Conservation (phyloP, 2,888 invertebrate species). For the Alitta virens region DNA sequence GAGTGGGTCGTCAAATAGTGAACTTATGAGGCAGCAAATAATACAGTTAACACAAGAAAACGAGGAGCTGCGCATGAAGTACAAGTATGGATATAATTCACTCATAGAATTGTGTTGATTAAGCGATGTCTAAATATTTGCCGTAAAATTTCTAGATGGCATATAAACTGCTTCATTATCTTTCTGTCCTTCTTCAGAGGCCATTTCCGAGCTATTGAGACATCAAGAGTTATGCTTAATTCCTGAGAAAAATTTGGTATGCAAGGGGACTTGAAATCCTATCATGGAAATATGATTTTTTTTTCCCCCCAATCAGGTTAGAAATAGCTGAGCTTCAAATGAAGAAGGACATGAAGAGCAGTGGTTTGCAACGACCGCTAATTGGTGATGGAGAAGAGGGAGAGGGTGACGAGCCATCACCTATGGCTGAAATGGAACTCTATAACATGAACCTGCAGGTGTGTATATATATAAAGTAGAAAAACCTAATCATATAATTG, state of each 20-base stretch:
- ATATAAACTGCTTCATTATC: neutral
- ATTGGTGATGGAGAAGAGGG: constrained; percentile 18
- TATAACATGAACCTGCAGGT: constrained; percentile 47
- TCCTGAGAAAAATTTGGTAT: neutral
- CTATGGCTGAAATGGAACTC: constrained; percentile 32
- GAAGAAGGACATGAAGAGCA: constrained; percentile 32
- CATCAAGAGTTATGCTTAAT: neutral
- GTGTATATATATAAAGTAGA: too few relatives aligned
- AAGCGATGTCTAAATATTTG: neutral
- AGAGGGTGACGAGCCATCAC: constrained; percentile 27
- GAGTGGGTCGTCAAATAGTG: constrained; percentile 58
- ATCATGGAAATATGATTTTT: neutral
- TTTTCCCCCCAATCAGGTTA: constrained; percentile 29
- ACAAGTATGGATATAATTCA: constrained; percentile 43
- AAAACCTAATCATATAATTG: too few relatives aligned
- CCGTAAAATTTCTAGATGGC: neutral
- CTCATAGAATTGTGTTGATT: too few relatives aligned
- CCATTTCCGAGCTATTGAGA: neutral
- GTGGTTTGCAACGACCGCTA: constrained; percentile 35
- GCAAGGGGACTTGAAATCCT: neutral
- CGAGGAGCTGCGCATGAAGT: constrained; percentile 41
- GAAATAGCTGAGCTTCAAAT: constrained; percentile 37
- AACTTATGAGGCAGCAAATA: constrained; percentile 43
- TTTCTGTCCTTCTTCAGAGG: too few relatives aligned
- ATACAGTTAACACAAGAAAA: constrained; percentile 38